Evolutionary conservation across 2,888 invertebrate species (phyloP).

Genomic region (Heteropelma amictum): DNA sequence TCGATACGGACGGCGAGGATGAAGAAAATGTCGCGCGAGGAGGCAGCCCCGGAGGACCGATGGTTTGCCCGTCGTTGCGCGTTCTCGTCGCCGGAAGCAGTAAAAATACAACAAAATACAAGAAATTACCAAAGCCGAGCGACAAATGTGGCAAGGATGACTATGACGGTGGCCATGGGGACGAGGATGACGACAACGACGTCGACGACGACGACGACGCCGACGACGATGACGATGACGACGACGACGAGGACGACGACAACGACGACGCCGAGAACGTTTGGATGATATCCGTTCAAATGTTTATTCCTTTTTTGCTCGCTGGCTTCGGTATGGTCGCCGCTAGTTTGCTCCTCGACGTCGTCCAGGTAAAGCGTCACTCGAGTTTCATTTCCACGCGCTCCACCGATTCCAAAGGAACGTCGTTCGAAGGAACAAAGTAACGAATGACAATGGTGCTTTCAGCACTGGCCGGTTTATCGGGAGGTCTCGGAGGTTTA

Average conservation of each 20-base stretch:
- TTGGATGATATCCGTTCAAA: slow-evolving; percentile 87
- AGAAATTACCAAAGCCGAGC: too few species aligned
- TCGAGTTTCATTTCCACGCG: neutral
- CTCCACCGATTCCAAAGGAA: too few species aligned
- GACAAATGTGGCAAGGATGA: too few species aligned
- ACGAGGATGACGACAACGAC: too few species aligned
- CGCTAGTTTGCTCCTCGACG: slow-evolving; percentile 90
- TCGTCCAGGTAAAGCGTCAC: slow-evolving; percentile 87
- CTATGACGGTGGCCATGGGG: too few species aligned
- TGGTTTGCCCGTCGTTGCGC: too few species aligned
- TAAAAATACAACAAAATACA: too few species aligned
- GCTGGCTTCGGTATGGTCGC: slow-evolving; percentile 95
- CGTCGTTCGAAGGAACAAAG: too few species aligned
- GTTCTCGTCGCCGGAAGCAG: too few species aligned
- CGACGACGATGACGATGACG: too few species aligned
- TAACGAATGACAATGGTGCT: neutral
- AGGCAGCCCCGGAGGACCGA: too few species aligned
- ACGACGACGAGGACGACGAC: slow-evolving; percentile 61
- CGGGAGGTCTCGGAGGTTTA: slow-evolving; percentile 90
- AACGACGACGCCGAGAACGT: slow-evolving; percentile 79
- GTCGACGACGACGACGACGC: too few species aligned
- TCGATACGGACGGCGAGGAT: slow-evolving; percentile 67
- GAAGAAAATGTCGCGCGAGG: slow-evolving; percentile 66
- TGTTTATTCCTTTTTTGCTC: slow-evolving; percentile 90
- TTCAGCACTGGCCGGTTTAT: slow-evolving; percentile 92